Conservation (phyloP, 2,113 vertebrate species). For the Centropus bengalensis region DNA sequence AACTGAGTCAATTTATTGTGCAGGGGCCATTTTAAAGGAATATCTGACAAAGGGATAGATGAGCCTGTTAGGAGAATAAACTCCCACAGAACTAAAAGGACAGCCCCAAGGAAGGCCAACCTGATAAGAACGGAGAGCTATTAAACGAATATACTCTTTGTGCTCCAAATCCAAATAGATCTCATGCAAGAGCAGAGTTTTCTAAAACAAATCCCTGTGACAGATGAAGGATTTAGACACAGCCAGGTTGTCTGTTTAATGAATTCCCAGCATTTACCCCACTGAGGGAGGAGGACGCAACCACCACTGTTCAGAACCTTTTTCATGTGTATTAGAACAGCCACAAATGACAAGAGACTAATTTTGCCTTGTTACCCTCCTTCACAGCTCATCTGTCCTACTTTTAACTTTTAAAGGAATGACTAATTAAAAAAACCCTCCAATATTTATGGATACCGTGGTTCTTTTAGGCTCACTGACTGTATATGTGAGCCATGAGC, state of each 20-base stretch:
- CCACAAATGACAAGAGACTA: slow-evolving; percentile 19
- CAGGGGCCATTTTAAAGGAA: slow-evolving; percentile 21
- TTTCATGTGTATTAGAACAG: slow-evolving; percentile 29
- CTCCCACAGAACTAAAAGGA: slow-evolving; percentile 52
- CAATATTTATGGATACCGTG: slow-evolving; percentile 14
- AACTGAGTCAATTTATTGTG: slow-evolving; percentile 21
- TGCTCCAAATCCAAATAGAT: slow-evolving; percentile 67
- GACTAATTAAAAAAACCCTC: not conserved
- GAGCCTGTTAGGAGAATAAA: slow-evolving; percentile 51
- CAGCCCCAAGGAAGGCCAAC: slow-evolving; percentile 47
- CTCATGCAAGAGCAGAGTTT: slow-evolving; percentile 62
- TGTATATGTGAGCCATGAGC: not conserved
- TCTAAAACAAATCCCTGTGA: slow-evolving; percentile 59
- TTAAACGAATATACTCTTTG: slow-evolving; percentile 47
- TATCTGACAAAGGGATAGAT: slow-evolving; percentile 45
- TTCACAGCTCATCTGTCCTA: slow-evolving; percentile 40
- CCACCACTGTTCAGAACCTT: not conserved
- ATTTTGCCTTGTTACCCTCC: slow-evolving; percentile 19
- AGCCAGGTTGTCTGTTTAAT: slow-evolving; percentile 64
- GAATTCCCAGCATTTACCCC: slow-evolving; percentile 55
- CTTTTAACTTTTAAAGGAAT: slow-evolving; percentile 34
- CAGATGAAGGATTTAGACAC: slow-evolving; percentile 62
- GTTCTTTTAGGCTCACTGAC: slow-evolving; percentile 3
- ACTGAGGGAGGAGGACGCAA: not conserved
- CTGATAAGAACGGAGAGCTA: slow-evolving; percentile 40